A percentile compares a stretch with the other conserved stretches of the same genome.
Evolutionary conservation across 2,797 vertebrate genomes (phyloP).

Genomic region (Botia almorhae): DNA sequence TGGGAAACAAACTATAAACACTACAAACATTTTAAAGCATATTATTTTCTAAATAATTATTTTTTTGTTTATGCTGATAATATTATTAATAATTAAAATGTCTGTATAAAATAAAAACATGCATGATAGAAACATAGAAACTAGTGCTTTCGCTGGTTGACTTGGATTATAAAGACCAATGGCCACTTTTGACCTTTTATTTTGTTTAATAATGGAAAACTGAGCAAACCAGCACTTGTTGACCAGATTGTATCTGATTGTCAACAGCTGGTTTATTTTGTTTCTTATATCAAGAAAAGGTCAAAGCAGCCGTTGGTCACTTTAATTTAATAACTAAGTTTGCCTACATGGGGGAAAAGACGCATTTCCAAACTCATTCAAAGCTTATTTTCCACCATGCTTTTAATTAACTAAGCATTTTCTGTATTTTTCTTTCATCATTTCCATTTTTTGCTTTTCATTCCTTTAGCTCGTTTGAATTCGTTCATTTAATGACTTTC

Average conservation of each 20-base stretch:
- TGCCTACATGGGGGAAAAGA: not conserved
- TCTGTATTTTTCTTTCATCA: constrained; percentile 4
- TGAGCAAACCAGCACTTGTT: too few relatives aligned
- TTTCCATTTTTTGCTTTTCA: constrained; percentile 20
- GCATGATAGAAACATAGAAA: too few relatives aligned
- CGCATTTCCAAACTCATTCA: constrained; percentile 11
- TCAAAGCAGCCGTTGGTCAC: not conserved
- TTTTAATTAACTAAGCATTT: constrained; percentile 25
- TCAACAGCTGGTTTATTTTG: not conserved
- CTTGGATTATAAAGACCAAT: too few relatives aligned
- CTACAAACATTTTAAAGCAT: not conserved
- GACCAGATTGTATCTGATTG: not conserved
- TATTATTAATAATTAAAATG: too few relatives aligned
- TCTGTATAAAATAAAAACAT: too few relatives aligned
- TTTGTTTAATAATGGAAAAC: too few relatives aligned
- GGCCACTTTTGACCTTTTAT: too few relatives aligned
- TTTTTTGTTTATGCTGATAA: too few relatives aligned
- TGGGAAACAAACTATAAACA: not conserved
- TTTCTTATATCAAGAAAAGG: not conserved
- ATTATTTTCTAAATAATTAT: not conserved
- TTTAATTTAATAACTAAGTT: constrained; percentile 1
- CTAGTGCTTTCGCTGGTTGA: too few relatives aligned
- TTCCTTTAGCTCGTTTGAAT: constrained; percentile 8
- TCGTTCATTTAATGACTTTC: constrained; percentile 41
- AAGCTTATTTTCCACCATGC: constrained; percentile 24